phyloP scores from a whole-genome alignment of 2,113 vertebrate genomes.

The Platanista minor region DNA sequence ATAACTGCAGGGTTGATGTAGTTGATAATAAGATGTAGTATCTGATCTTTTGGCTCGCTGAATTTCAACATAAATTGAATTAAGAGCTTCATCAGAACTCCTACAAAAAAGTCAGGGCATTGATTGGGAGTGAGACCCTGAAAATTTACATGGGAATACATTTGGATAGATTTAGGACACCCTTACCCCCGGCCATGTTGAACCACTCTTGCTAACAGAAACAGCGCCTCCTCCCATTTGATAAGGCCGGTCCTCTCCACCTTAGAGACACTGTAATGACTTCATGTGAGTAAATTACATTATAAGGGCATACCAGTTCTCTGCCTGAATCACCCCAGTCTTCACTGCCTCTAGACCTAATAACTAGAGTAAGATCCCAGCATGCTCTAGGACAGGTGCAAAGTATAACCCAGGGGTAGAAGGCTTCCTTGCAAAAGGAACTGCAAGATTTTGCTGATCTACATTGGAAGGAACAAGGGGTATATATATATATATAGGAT shows the following conservation, averaged over 20 bases:
- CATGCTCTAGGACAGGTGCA: neutral
- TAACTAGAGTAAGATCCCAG: neutral
- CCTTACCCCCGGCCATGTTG: neutral
- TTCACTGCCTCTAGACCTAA: neutral
- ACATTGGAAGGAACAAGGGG: neutral
- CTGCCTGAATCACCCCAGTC: neutral
- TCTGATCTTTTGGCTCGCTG: neutral
- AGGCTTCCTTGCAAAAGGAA: neutral
- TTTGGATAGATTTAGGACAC: neutral
- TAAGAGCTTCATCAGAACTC: neutral
- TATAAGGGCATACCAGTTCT: neutral
- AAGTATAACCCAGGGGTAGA: neutral
- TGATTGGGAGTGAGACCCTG: neutral
- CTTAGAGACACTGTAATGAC: neutral
- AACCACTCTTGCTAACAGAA: neutral
- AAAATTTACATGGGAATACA: neutral
- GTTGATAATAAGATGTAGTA: neutral
- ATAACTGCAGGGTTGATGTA: neutral
- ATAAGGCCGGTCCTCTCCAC: neutral
- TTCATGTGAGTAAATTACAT: neutral
- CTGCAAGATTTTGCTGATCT: neutral
- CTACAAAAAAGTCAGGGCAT: neutral
- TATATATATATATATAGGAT: neutral
- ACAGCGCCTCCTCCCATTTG: neutral
- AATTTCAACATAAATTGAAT: neutral